These are phyloP conservation scores for Platycercus adscitus DNA, from an alignment of 2,113 vertebrate genomes.

Conservation along the genomic window DNA sequence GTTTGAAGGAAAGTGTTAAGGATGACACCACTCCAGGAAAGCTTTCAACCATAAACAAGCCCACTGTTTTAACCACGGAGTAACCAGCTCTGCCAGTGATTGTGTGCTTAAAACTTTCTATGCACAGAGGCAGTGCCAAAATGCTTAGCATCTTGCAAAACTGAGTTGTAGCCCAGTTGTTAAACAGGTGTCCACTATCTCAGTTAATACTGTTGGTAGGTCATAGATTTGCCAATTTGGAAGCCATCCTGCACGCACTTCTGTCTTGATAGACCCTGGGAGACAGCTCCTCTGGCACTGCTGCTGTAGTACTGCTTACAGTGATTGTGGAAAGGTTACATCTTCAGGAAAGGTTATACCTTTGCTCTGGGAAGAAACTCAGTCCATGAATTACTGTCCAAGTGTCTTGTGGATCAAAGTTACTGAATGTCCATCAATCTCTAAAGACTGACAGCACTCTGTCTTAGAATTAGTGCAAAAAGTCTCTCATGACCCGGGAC, in stretches of 20 bases:
- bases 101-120: neutral
- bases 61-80: neutral
- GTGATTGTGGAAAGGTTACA: neutral
- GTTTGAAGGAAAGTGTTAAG: neutral
- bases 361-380: neutral
- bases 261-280: neutral
- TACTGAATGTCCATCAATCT: neutral
- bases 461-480: neutral
- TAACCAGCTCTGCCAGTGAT: neutral
- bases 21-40: neutral
- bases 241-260: neutral
- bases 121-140: neutral
- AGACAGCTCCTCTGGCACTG: neutral
- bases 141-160: neutral
- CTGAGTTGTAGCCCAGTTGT: neutral
- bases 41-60: neutral
- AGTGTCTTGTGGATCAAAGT: neutral
- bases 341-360: neutral
- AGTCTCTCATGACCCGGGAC: neutral
- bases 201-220: neutral
- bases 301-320: neutral
- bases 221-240: neutral
- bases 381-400: neutral
- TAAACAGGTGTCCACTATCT: neutral
- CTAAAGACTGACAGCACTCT: neutral